Evolutionary conservation across 2,113 vertebrate genomes (phyloP).

Genomic region (Bubo blakistoni): DNA sequence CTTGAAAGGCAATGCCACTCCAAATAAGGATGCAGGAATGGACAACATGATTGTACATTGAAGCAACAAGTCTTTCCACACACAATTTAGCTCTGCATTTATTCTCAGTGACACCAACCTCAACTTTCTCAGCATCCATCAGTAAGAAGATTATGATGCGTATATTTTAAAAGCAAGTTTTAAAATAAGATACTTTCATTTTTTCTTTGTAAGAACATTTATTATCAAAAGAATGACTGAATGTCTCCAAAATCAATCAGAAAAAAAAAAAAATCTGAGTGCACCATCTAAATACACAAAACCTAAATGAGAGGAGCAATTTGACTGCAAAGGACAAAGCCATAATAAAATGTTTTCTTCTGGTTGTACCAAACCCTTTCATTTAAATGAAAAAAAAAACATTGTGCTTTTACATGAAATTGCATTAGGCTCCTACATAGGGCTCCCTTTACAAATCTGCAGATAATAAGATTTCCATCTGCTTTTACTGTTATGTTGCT

Average conservation of each 20-base stretch:
- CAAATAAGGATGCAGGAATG: neutral
- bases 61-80: neutral
- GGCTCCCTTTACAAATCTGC: neutral
- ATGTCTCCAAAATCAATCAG: neutral
- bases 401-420: neutral
- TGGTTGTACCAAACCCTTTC: neutral
- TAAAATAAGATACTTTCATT: neutral
- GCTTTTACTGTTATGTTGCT: neutral
- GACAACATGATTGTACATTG: neutral
- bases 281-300: neutral
- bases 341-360: neutral
- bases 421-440: neutral
- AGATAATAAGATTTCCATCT: neutral
- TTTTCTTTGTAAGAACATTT: neutral
- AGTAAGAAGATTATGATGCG: neutral
- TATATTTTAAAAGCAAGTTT: neutral
- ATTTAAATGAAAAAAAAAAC: neutral
- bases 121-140: neutral
- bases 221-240: neutral
- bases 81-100: neutral
- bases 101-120: neutral
- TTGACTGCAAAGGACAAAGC: neutral
- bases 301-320: neutral
- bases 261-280: neutral
- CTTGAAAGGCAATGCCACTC: constrained; percentile 10